Base-by-base conservation (phyloP, 2,888 invertebrate genomes). In the Lithophane socia region DNA sequence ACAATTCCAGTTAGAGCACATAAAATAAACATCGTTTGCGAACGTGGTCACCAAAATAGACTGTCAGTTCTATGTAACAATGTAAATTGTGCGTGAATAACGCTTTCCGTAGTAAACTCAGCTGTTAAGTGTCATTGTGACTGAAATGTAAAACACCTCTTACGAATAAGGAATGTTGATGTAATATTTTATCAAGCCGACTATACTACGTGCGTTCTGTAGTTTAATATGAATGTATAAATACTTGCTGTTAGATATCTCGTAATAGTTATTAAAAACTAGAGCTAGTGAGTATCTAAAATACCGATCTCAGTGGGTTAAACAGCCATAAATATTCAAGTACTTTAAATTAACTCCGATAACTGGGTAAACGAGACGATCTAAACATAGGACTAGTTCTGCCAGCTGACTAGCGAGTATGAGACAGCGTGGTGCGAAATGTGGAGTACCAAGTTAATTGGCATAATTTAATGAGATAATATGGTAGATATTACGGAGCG, bases 381-480 rank as follows among this genome's bases (percentile, higher is more conserved):
- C 73, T 79, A 82, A 81, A 76, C 77, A 79, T 77, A 87, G 61
- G 67, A 82, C 85, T 73, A 75, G 85, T 86, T 79, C 58, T 73
- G 42, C 74, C 73, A 56, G 74, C 74, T 73, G 64, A 71, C 68
- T 72, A 83, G 70, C 69, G 79, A 67, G 75, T 78, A 73, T 84
- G 85, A 90, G 86, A 87, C 86, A 79, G 83, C 87, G 78, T 73
- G 87, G 87, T 83, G 87, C 87, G 77, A 77, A 75, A 80, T 69
- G 79, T 67, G 74, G 75, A 85, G 80, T 85, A 87, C 84, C 84
- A 77, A 87, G 83, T 81, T 88, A 89, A 90, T 87, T 85, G 85
- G 83, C 86, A 89, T 89, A 90, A 89, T 87, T 87, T 87, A 87
- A 87, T 89, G 83, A 84, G 88, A 89, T 88, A 86, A 84, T 80